Base-by-base conservation (phyloP, 1,140 invertebrate genomes). In the Riptortus pedestris region DNA sequence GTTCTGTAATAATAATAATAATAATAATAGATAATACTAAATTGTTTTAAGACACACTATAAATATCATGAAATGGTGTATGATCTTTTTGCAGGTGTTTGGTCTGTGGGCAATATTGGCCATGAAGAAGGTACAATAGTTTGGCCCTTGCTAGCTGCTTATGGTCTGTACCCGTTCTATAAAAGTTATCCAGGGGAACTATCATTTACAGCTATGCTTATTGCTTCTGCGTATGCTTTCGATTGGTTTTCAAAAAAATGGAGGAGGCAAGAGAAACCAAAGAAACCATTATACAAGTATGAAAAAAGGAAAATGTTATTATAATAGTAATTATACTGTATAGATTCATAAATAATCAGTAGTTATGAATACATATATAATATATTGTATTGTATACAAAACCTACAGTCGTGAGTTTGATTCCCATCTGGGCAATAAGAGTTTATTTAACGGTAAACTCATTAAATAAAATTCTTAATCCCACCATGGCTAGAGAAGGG, bases 51-150 rank as follows among this genome's bases (percentile, higher is more conserved):
- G n/a, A n/a, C n/a, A n/a, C n/a, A n/a, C n/a, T n/a, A n/a, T n/a
- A n/a, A n/a, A n/a, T n/a, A n/a, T n/a, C n/a, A n/a, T n/a, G n/a
- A n/a, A n/a, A n/a, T n/a, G n/a, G 31, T 38, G 31, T 38, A 14
- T 38, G 31, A 38, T 38, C n/a, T 66, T 71, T 69, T 75, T 73
- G 48, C 71, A 92, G 92, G 91, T 71, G 86, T 94, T 0, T 90
- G 91, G 85, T 76, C 84, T 0, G 87, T 96, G 12, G 92, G 91
- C 14, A 96, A 96, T 72, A 87, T 96, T 70, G 92, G 93, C 0
- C 78, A 84, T 51, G 85, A 93, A 72, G 75, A 80, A 70, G 89
- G 88, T 9, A 75, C 76, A 0, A 76, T 91, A 18, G 83, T 81
- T 76, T 77, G 80, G 69, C 78, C 90, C 0, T 71, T 94, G 0